Evolutionary conservation across 2,113 vertebrate species (phyloP).

Genomic region (Symphodus melops): DNA sequence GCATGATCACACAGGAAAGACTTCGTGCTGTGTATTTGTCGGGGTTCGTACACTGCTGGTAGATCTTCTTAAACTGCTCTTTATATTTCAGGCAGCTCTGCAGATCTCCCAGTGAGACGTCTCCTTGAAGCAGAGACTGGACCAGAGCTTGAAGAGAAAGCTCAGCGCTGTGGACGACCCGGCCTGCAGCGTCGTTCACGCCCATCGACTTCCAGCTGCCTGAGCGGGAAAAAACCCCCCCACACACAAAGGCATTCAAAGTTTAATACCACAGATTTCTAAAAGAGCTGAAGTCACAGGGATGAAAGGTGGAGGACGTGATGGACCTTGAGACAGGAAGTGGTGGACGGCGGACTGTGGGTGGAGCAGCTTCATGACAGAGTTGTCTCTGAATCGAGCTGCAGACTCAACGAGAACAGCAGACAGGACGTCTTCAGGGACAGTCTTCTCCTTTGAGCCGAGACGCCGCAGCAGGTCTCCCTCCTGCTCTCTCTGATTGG

Average conservation of each 20-base stretch:
- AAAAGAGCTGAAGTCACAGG: no score
- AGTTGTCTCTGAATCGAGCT: constrained; percentile 28
- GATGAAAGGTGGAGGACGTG: rapidly evolving
- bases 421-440: constrained; percentile 59
- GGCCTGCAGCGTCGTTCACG: constrained; percentile 62
- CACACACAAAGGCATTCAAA: not conserved
- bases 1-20: no score
- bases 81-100: constrained; percentile 62
- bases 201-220: constrained; percentile 66
- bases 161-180: constrained; percentile 56
- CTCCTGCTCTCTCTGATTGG: constrained; percentile 68
- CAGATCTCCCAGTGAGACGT: constrained; percentile 67
- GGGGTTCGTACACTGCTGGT: constrained; percentile 70
- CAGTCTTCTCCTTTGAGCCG: not conserved
- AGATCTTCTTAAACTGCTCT: constrained; percentile 68
- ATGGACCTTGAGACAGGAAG: constrained; percentile 70
- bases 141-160: constrained; percentile 53
- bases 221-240: no score
- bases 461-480: constrained; percentile 69
- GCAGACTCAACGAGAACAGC: constrained; percentile 74
- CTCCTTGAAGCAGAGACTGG: constrained; percentile 67
- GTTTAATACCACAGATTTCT: no score
- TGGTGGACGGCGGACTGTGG: constrained; percentile 72
- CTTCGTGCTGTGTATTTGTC: not conserved
- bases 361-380: constrained; percentile 64